These are phyloP conservation scores for Oxygymnocypris stewartii DNA, from an alignment of 2,113 vertebrate genomes.

Conservation along the genomic window DNA sequence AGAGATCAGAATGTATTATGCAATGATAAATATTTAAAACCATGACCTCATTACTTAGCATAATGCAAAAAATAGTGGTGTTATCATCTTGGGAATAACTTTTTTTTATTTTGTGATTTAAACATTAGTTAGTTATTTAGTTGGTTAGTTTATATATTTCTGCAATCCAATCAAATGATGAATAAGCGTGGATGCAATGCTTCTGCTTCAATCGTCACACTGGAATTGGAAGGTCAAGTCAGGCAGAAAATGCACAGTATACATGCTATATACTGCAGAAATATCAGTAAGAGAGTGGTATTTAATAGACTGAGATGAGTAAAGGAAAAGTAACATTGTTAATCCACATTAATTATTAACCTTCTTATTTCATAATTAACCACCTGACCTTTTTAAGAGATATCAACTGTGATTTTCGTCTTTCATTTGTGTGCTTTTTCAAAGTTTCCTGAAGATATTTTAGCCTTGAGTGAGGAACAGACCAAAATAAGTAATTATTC, in stretches of 20 bases:
- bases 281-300: background rate
- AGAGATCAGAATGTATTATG: too few relatives aligned
- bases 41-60: too few relatives aligned
- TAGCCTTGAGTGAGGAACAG: background rate
- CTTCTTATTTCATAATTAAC: background rate
- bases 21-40: too few relatives aligned
- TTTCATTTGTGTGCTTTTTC: background rate
- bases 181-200: too few relatives aligned
- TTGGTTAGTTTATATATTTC: too few relatives aligned
- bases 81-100: too few relatives aligned
- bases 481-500: background rate
- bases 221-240: background rate
- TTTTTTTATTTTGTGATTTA: too few relatives aligned
- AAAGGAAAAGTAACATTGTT: background rate
- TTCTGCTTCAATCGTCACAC: background rate
- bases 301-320: background rate
- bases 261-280: background rate
- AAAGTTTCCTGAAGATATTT: background rate
- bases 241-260: background rate
- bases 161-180: too few relatives aligned
- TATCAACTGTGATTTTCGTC: background rate
- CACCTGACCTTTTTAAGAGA: too few relatives aligned
- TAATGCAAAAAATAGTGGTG: too few relatives aligned
- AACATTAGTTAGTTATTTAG: too few relatives aligned
- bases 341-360: background rate